Evolutionary conservation across 2,113 vertebrate species (phyloP).

Genomic region (Piprites chloris): DNA sequence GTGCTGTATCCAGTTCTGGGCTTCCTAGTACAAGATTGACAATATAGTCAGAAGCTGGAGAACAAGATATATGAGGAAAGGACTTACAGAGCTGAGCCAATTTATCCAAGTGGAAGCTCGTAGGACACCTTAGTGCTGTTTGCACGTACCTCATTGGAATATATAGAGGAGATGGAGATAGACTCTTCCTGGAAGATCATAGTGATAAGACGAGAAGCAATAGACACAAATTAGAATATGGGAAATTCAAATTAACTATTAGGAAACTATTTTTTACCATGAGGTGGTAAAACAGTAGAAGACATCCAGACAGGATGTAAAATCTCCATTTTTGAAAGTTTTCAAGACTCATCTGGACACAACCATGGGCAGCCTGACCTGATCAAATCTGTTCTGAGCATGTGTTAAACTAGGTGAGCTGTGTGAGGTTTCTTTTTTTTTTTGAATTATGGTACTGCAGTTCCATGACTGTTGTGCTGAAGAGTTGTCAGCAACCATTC

Average conservation of each 20-base stretch:
- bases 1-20: not conserved
- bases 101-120: not conserved
- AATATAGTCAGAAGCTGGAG: not conserved
- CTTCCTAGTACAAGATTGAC: not conserved
- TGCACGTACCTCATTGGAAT: not conserved
- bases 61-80: not conserved
- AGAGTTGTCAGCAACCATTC: not conserved
- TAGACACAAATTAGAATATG: not conserved
- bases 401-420: not conserved
- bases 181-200: not conserved
- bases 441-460: not conserved
- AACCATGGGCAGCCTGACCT: not conserved
- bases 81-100: not conserved
- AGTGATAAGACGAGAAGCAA: not conserved
- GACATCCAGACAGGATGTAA: not conserved
- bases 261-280: not conserved
- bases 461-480: not conserved
- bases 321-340: not conserved
- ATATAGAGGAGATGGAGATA: not conserved
- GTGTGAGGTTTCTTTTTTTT: not conserved
- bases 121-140: not conserved
- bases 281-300: not conserved
- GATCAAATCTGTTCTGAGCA: not conserved
- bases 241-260: not conserved
- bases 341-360: not conserved